Percentiles rank a stretch among this genome's conserved stretches.
phyloP scores from a whole-genome alignment of 2,113 vertebrate genomes.

The Notarius lentiginosus region DNA sequence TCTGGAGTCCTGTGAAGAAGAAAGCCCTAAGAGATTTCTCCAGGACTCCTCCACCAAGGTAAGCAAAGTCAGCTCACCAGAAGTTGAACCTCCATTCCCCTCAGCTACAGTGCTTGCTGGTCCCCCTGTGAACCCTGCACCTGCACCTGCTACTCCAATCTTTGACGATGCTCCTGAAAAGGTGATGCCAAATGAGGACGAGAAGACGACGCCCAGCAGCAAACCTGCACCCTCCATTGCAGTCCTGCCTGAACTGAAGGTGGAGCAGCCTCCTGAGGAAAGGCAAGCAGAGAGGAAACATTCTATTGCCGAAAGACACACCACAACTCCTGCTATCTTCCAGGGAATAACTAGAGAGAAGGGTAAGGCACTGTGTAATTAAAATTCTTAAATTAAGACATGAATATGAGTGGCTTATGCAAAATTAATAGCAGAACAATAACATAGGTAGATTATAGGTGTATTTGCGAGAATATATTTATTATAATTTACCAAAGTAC shows the following conservation, averaged over 20 bases:
- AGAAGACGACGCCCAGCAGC: constrained; percentile 35
- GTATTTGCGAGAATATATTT: not conserved
- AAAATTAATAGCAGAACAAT: not conserved
- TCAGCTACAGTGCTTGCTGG: constrained; percentile 46
- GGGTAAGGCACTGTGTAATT: constrained; percentile 38
- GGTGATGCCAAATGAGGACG: constrained; percentile 18
- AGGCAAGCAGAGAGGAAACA: constrained; percentile 27
- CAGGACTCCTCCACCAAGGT: constrained; percentile 81
- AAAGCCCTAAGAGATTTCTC: constrained; percentile 87
- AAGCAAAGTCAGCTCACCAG: constrained; percentile 38
- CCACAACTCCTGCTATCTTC: constrained; percentile 23
- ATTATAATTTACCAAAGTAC: not conserved
- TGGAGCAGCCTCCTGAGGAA: constrained; percentile 46
- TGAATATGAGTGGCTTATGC: not conserved
- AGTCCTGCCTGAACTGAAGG: constrained; percentile 47
- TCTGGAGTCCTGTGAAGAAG: constrained; percentile 93
- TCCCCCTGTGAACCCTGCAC: constrained; percentile 42
- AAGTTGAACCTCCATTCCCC: constrained; percentile 53
- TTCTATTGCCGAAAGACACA: constrained; percentile 30
- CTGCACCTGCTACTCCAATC: not conserved
- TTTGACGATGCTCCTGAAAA: constrained; percentile 26
- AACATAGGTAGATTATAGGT: not conserved
- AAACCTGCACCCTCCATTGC: not conserved
- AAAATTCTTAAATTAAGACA: not conserved
- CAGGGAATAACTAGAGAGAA: constrained; percentile 49